These are phyloP conservation scores for Julus scanicus DNA, from an alignment of 2,888 invertebrate species.

Conservation along the genomic window DNA sequence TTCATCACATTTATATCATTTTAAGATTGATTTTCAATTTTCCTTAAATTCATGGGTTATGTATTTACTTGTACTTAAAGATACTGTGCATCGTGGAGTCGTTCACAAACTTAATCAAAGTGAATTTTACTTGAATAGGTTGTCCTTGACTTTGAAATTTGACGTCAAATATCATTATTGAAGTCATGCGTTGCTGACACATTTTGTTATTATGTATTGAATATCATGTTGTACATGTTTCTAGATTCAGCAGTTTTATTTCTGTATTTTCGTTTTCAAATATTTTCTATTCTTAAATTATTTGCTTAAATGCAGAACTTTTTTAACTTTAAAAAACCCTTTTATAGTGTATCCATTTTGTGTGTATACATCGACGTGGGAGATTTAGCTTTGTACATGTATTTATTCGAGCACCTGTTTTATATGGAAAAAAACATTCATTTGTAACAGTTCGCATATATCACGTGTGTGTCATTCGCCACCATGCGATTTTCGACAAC, in stretches of 20 bases:
- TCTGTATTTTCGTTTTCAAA: neutral
- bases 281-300: neutral
- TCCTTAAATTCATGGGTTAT: too few relatives aligned
- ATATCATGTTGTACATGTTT: neutral
- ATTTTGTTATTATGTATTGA: neutral
- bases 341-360: too few relatives aligned
- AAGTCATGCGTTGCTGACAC: neutral
- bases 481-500: neutral
- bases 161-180: neutral
- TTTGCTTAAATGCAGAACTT: neutral
- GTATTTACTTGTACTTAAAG: too few relatives aligned
- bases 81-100: neutral
- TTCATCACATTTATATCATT: too few relatives aligned
- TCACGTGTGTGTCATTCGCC: neutral
- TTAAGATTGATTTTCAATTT: neutral
- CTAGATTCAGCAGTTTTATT: neutral
- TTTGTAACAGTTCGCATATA: neutral
- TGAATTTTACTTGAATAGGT: neutral
- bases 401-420: neutral
- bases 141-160: constrained; percentile 1
- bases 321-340: neutral
- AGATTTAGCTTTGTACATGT: neutral
- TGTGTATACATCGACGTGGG: neutral
- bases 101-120: neutral
- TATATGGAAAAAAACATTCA: neutral